Evolutionary conservation across 2,888 invertebrate species (phyloP), one percentile per base, ranked within the genome.

Genomic region (Lordiphosa fenestrarum): DNA sequence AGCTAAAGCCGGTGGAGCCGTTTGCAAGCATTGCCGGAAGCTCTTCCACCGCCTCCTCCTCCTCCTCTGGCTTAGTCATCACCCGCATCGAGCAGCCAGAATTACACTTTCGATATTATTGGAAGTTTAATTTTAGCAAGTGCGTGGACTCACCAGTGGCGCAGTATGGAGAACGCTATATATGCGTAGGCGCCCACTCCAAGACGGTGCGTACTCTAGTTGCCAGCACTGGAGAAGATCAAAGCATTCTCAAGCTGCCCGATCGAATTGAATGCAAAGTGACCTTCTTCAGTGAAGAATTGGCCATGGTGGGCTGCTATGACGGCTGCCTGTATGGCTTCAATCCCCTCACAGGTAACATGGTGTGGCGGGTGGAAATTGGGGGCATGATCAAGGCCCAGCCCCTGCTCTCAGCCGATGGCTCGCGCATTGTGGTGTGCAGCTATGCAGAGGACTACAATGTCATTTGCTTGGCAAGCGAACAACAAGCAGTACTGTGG

Each of bases 81-180:
- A 73, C 57, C 12, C 73, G 77, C n/a, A 37, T 62, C 0, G 66
- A 67, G 10, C 57, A 56, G 23, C 60, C 73, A 0, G 19, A 48
- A 0, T 38, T 77, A 0, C 35, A 67, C 2, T 66, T 78, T 2
- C 60, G 76, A n/a, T 60, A 74, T 2, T 52, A 76, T 13, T 87
- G 87, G 87, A 83, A 71, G 23, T 54, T 68, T 1, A 69, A 86
- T 58, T 73, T 86, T 5, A 61, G 91, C 38, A 96, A 96, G 89
- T 97, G 97, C 90, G 92, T 97, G 7, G 96, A 97, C 91, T 94
- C 95, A 6, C 92, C 95, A 10, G 95, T 95, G 15, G 90, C 91
- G 49, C 91, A 91, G 71, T 88, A 86, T 72, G 74, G 85, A 33
- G 80, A 75, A 5, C 89, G 64, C 3, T 73, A 89, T 53, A 90